A percentile compares a stretch with the other conserved stretches of the same genome.
Evolutionary conservation across 53 echinoderm and acorn worm genomes (phyloP).

Genomic region (Luidia sarsii): DNA sequence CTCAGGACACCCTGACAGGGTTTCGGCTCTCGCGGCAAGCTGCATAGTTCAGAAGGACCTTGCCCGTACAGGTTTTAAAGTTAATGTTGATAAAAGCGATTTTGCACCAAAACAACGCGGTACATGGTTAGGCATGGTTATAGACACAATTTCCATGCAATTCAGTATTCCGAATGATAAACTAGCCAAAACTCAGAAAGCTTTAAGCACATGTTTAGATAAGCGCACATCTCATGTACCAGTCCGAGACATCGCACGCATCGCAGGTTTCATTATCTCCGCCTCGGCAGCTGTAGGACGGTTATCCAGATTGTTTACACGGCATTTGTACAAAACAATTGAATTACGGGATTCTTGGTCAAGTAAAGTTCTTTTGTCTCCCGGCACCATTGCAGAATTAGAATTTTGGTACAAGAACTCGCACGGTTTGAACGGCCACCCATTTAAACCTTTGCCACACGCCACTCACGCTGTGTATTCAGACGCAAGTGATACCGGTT

Average conservation of each 20-base stretch:
- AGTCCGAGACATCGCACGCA: conserved; percentile 32
- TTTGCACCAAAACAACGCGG: conserved; percentile 29
- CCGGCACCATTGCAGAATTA: too few species aligned
- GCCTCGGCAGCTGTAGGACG: not conserved
- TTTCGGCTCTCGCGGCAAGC: conserved; percentile 14
- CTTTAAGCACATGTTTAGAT: conserved; percentile 17
- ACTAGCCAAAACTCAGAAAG: conserved; percentile 10
- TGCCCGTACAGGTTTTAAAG: conserved; percentile 22
- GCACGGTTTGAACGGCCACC: not conserved
- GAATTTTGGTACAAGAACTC: too few species aligned
- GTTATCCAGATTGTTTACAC: not conserved
- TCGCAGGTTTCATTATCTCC: conserved; percentile 42
- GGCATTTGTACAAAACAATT: not conserved
- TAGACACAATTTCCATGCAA: conserved; percentile 37
- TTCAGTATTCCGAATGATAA: conserved; percentile 48
- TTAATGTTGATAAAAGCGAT: conserved; percentile 40
- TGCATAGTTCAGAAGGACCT: conserved; percentile 33
- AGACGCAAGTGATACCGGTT: conserved; percentile 43
- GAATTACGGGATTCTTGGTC: not conserved
- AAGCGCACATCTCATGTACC: not conserved
- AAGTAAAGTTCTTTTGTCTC: too few species aligned
- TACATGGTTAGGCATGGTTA: conserved; percentile 37
- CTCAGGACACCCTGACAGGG: conserved; percentile 26
- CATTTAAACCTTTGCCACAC: not conserved
- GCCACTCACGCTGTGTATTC: conserved; percentile 47